Conservation (phyloP, 2,888 invertebrate genomes). For the Heteromyza rotundicornis region DNA sequence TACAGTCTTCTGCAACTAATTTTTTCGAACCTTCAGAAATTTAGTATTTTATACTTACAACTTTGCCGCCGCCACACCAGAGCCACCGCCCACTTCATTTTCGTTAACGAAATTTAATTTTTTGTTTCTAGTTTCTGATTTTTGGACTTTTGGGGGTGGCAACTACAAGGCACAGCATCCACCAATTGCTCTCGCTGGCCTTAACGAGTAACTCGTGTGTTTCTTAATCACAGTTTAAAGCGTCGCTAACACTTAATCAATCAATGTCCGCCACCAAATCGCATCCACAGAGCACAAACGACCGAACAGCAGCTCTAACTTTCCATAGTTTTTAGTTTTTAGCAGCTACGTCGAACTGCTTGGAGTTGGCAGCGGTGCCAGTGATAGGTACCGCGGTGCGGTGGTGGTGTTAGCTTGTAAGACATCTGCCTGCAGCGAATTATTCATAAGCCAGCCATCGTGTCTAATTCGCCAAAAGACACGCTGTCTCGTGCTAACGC, state of each 20-base stretch:
- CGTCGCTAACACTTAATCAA: conserved; percentile 47
- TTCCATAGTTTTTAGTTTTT: not conserved
- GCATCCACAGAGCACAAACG: too few relatives aligned
- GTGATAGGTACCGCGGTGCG: too few relatives aligned
- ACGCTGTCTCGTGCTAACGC: conserved; percentile 16
- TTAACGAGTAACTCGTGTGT: not conserved
- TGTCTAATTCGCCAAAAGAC: conserved; percentile 19
- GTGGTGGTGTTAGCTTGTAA: too few relatives aligned
- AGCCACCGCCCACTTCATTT: not conserved
- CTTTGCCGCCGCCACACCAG: conserved; percentile 34
- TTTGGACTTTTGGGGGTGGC: conserved; percentile 46
- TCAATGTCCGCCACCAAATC: conserved; percentile 41
- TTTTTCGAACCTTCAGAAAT: not conserved
- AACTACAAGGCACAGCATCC: too few relatives aligned
- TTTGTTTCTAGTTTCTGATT: not conserved
- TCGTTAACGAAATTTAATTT: not conserved
- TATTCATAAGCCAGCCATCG: too few relatives aligned
- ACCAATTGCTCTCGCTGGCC: not conserved
- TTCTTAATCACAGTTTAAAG: conserved; percentile 21
- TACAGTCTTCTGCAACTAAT: conserved; percentile 10
- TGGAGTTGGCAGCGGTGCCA: not conserved
- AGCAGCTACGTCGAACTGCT: not conserved
- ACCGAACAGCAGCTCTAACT: not conserved
- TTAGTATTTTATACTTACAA: conserved; percentile 40
- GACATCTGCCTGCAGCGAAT: too few relatives aligned